phyloP scores from a whole-genome alignment of 2,888 invertebrate genomes.

The Gibbula magus region DNA sequence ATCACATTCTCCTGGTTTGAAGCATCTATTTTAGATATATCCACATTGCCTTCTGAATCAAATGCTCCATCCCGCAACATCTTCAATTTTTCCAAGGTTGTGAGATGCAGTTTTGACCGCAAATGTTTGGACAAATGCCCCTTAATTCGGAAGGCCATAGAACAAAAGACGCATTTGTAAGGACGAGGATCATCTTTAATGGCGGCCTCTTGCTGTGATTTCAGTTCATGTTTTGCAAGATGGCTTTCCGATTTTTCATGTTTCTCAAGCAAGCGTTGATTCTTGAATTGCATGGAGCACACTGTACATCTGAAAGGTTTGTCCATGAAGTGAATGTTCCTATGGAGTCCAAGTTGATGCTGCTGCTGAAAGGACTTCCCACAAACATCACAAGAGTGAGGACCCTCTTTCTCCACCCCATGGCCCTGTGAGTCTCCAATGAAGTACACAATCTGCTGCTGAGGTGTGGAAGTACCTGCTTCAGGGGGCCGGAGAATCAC shows the following conservation, averaged over 20 bases:
- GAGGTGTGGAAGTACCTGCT: background rate
- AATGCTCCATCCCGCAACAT: constrained; percentile 95
- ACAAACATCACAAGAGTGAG: constrained; percentile 29
- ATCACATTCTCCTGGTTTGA: constrained; percentile 22
- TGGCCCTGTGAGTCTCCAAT: background rate
- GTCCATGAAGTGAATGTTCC: constrained; percentile 92
- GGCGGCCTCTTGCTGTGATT: constrained; percentile 51
- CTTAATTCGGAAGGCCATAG: constrained; percentile 93
- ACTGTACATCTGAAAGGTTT: constrained; percentile 26
- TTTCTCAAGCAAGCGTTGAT: constrained; percentile 80
- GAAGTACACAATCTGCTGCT: constrained; percentile 25
- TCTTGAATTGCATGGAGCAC: constrained; percentile 24
- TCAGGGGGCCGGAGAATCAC: constrained; percentile 2
- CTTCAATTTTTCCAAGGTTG: constrained; percentile 92
- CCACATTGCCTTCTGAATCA: constrained; percentile 83
- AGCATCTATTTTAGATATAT: constrained; percentile 25
- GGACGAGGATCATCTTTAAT: constrained; percentile 92
- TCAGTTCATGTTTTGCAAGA: constrained; percentile 83
- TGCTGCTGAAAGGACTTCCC: constrained; percentile 79
- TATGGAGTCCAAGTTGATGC: constrained; percentile 91
- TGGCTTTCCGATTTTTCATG: constrained; percentile 94
- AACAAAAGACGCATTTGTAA: constrained; percentile 96
- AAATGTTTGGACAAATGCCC: constrained; percentile 98
- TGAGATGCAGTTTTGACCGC: constrained; percentile 95
- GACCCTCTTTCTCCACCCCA: constrained; percentile 7